Evolutionary conservation across 2,113 vertebrate species (phyloP).

Genomic region (Pituophis catenifer): DNA sequence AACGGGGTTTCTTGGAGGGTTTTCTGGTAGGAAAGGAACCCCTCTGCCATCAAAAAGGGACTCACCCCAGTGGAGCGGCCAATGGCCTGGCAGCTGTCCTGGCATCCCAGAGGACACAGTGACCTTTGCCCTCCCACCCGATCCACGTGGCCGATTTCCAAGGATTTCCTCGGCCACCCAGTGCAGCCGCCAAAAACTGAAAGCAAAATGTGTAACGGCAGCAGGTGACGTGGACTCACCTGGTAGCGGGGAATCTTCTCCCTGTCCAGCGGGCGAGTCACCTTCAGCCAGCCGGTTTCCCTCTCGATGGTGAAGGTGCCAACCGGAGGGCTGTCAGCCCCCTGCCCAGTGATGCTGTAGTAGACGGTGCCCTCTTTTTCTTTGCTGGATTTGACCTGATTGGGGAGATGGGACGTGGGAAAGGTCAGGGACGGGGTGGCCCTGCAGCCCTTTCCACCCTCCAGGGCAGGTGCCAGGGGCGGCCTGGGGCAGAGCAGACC

Average conservation of each 20-base stretch:
- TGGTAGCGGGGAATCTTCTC: constrained; percentile 63
- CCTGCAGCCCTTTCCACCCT: background rate
- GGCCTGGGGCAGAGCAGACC: background rate
- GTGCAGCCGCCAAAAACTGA: background rate
- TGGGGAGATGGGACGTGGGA: background rate
- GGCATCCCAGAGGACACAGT: background rate
- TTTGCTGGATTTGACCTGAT: constrained; percentile 73
- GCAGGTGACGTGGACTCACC: constrained; percentile 47
- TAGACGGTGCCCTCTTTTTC: constrained; percentile 65
- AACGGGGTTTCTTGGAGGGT: background rate
- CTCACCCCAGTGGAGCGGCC: background rate
- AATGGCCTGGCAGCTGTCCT: background rate
- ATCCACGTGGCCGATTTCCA: background rate
- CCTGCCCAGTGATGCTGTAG: constrained; percentile 76
- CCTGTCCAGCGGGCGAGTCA: constrained; percentile 71
- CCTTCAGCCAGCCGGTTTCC: constrained; percentile 66
- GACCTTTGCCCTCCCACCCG: background rate
- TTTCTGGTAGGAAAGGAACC: background rate
- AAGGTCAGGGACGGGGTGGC: background rate
- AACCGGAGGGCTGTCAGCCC: constrained; percentile 62
- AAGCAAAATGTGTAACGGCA: background rate
- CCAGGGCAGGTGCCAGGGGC: background rate
- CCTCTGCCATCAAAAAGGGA: background rate
- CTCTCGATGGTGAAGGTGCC: constrained; percentile 67
- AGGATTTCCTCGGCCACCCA: background rate